Evolutionary conservation across 2,888 invertebrate genomes (phyloP).

Genomic region (Epinotia ramella): DNA sequence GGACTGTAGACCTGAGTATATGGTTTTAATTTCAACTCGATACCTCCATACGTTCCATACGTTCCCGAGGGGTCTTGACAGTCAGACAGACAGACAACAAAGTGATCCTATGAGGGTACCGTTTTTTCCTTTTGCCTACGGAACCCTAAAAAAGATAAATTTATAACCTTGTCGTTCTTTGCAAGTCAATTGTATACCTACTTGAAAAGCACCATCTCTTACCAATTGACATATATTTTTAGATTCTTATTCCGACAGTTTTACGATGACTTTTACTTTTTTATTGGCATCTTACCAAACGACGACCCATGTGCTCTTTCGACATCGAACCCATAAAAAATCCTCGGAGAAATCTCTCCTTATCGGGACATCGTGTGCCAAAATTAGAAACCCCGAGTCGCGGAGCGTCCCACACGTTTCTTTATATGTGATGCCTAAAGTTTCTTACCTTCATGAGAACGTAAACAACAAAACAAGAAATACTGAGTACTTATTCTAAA

Average conservation of each 20-base stretch:
- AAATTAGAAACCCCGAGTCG: slow-evolving; percentile 36
- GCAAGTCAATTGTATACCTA: neutral
- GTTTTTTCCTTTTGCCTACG: too few relatives aligned
- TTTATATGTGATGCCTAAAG: neutral
- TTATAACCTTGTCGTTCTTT: too few relatives aligned
- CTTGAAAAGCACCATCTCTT: neutral
- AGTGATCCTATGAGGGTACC: too few relatives aligned
- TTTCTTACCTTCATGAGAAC: neutral
- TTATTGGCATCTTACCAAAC: neutral
- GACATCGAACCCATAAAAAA: slow-evolving; percentile 22
- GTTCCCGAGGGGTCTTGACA: too few relatives aligned
- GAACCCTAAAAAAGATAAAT: too few relatives aligned
- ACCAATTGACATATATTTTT: neutral
- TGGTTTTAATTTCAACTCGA: too few relatives aligned
- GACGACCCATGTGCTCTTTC: slow-evolving; percentile 16
- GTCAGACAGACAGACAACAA: too few relatives aligned
- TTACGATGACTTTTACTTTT: slow-evolving; percentile 8
- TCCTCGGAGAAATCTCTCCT: slow-evolving; percentile 34
- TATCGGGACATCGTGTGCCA: slow-evolving; percentile 33
- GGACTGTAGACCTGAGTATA: too few relatives aligned
- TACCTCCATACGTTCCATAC: too few relatives aligned
- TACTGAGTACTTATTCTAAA: too few relatives aligned
- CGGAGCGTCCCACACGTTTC: slow-evolving; percentile 27
- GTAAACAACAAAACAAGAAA: slow-evolving; percentile 6
- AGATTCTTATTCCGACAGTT: neutral